These are phyloP conservation scores for Hydrozoanthus gracilis DNA, from an alignment of 92 coral and sea anemone species.

Conservation along the genomic window DNA sequence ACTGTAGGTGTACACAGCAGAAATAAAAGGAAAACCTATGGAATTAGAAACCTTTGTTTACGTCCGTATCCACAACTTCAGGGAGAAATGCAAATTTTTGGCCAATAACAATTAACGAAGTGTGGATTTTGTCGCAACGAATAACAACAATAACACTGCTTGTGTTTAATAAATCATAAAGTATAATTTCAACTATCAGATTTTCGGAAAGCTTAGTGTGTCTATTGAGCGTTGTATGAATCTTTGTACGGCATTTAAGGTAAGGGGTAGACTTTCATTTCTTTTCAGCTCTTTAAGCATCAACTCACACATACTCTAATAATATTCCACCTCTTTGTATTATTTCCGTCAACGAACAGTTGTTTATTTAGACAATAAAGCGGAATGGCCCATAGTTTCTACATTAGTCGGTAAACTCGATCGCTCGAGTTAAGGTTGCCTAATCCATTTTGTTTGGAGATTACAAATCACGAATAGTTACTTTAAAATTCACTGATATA, in stretches of 20 bases:
- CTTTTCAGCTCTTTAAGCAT: neutral
- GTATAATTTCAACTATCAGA: neutral
- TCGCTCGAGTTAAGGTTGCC: neutral
- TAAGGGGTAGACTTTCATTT: neutral
- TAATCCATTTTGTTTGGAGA: conserved; percentile 7
- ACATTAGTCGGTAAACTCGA: neutral
- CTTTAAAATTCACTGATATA: neutral
- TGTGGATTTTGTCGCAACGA: conserved; percentile 32
- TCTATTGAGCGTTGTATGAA: neutral
- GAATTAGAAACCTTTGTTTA: conserved; percentile 13
- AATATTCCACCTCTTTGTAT: neutral
- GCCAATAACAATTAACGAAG: conserved; percentile 30
- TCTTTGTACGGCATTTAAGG: neutral
- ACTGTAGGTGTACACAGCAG: neutral
- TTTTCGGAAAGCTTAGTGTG: neutral
- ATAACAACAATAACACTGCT: conserved; percentile 33
- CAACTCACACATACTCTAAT: neutral
- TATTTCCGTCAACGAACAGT: neutral
- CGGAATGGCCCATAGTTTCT: neutral
- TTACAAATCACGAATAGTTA: neutral
- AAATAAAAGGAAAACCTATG: neutral
- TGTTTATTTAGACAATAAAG: neutral
- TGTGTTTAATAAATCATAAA: conserved; percentile 45
- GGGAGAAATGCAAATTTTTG: conserved; percentile 26
- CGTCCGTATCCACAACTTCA: conserved; percentile 42